These are phyloP conservation scores for Pipra filicauda DNA, from an alignment of 2,113 vertebrate genomes.

Conservation along the genomic window DNA sequence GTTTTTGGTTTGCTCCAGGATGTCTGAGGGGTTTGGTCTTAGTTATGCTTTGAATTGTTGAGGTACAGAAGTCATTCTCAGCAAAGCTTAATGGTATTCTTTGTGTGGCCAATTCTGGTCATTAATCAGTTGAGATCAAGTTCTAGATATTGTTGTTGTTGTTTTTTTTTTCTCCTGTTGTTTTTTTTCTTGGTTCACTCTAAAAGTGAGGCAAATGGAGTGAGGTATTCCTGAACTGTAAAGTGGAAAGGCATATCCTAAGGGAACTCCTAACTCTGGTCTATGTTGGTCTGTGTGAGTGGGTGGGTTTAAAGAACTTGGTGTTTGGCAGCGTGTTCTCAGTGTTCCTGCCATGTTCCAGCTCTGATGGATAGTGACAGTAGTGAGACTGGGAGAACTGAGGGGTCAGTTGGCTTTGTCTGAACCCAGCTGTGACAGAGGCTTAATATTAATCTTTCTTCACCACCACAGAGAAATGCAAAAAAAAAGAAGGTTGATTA, in stretches of 20 bases:
- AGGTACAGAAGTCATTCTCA: background rate
- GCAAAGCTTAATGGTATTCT: background rate
- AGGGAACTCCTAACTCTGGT: background rate
- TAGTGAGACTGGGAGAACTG: background rate
- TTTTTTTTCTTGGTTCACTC: background rate
- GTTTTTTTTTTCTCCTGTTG: background rate
- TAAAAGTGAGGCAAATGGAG: background rate
- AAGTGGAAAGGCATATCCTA: background rate
- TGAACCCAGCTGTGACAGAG: background rate
- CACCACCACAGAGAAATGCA: background rate
- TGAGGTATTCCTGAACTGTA: background rate
- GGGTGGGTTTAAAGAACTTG: background rate
- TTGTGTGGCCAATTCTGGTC: fast-evolving
- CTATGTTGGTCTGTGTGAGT: fast-evolving
- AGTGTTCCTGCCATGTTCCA: fast-evolving
- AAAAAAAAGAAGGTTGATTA: background rate
- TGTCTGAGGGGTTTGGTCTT: background rate
- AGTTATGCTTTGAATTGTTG: background rate
- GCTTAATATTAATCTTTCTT: background rate
- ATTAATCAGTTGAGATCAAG: background rate
- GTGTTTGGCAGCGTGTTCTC: fast-evolving
- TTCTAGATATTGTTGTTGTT: background rate
- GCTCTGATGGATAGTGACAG: background rate
- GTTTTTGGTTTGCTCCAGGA: background rate
- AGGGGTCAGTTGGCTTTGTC: background rate